Percentiles rank a stretch among this genome's conserved stretches.
These are phyloP conservation scores for Unio pictorum DNA, from an alignment of 2,888 invertebrate genomes.

Conservation along the genomic window DNA sequence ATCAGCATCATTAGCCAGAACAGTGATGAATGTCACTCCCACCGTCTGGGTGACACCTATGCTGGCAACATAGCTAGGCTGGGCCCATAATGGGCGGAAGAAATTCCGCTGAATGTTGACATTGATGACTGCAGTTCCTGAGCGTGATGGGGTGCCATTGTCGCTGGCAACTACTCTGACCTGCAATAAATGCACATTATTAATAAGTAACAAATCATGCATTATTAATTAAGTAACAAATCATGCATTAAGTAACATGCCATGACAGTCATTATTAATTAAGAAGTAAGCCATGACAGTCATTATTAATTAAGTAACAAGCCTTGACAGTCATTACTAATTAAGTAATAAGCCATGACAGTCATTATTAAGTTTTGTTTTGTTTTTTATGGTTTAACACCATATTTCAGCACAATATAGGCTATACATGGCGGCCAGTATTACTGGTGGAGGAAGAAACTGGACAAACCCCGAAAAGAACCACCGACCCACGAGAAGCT, in stretches of 20 bases:
- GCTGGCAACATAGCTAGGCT: conserved; percentile 20
- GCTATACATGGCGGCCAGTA: too few relatives aligned
- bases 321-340: too few relatives aligned
- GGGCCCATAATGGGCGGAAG: conserved; percentile 36
- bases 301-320: neutral
- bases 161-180: conserved; percentile 60
- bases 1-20: conserved; percentile 46
- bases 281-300: neutral
- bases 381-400: too few relatives aligned
- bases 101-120: conserved; percentile 59
- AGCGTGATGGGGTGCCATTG: conserved; percentile 56
- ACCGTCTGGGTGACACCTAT: conserved; percentile 37
- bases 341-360: too few relatives aligned
- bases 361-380: too few relatives aligned
- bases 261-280: neutral
- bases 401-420: too few relatives aligned
- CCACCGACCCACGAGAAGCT: too few relatives aligned
- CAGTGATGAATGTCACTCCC: conserved; percentile 35
- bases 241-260: neutral
- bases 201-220: neutral
- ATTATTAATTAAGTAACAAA: too few relatives aligned
- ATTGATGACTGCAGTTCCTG: conserved; percentile 50
- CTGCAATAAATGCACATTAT: conserved; percentile 27
- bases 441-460: too few relatives aligned
- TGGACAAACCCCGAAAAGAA: too few relatives aligned